Conservation (phyloP, 30 jellyfish, hydroid and myxozoan genomes). For the Aurelia aurita region DNA sequence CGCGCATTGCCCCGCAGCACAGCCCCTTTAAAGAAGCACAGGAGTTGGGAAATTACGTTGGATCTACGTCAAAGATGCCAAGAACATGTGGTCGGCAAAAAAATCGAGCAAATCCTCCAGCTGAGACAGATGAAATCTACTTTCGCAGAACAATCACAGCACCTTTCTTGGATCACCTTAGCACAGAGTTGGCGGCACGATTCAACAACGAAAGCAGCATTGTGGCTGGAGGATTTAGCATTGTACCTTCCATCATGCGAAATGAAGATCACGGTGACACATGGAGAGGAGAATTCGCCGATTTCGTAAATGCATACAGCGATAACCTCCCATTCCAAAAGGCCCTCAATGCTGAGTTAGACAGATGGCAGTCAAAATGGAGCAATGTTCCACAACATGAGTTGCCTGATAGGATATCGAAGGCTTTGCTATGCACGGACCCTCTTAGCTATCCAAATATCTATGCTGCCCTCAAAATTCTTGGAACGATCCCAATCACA, state of each 20-base stretch:
- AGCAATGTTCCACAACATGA: not conserved
- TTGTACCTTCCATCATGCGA: not conserved
- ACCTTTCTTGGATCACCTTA: not conserved
- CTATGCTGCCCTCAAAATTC: not conserved
- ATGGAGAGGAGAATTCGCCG: conserved; percentile 1
- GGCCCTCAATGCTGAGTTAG: not conserved
- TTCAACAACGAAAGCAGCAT: not conserved
- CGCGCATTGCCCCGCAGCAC: conserved; percentile 5
- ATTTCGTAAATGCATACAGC: not conserved
- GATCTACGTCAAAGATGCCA: not conserved
- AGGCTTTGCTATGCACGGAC: not conserved
- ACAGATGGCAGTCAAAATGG: not conserved
- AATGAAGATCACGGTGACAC: not conserved
- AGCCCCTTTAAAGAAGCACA: not conserved
- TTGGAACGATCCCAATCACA: not conserved
- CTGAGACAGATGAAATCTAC: not conserved
- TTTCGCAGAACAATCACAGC: not conserved
- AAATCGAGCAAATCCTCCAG: not conserved
- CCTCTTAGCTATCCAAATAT: not conserved
- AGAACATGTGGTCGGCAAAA: not conserved
- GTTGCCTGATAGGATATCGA: not conserved
- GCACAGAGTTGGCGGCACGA: not conserved
- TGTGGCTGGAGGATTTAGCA: not conserved
- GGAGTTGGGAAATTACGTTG: not conserved
- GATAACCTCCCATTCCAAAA: not conserved